Evolutionary conservation across 1,140 invertebrate genomes (phyloP), one percentile per base, ranked within the genome.

Genomic region (Heliothis virescens): DNA sequence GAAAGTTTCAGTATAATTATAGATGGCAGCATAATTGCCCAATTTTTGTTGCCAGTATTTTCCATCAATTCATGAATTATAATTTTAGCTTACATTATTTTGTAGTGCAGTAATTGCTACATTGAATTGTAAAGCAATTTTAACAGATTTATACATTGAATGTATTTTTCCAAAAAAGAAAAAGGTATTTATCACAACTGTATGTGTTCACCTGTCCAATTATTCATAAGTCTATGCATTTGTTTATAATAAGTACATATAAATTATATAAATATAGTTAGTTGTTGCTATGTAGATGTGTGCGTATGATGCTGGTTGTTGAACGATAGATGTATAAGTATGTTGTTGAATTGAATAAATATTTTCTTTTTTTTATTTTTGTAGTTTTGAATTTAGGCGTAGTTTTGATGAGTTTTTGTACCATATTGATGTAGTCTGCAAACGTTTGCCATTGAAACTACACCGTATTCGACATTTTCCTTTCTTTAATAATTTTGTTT

Each of bases 281-380:
- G 55, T 41, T 16, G 16, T 57, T 57, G 53, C 53, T 72, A 72
- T 55, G 52, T 72, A 72, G 69, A 41, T 72, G 69, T 15, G 52
- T 34, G 21, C 21, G 69, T 57, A 29, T 72, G 53, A 1, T 34
- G 10, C 0, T 72, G 69, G 26, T 57, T 71, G 67, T 71, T 72
- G 52, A 29, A 10, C 13, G 29, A 3, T 72, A 72, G n/a, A 3
- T 72, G n/a, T 72, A 16, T 10, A 57, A 72, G 52, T 16, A 72
- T 57, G 52, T 72, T 72, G 52, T 72, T 72, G 52, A 57, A 72
- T 41, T 16, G 12, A 16, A 57, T 72, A 72, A 72, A 72, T 72
- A 72, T 72, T 72, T 72, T 72, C 52, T 55, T 72, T 72, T 72
- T 72, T 72, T 73, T 65, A 65, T n/a, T 29, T 59, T 13, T 78